These are phyloP conservation scores for Papilio polytes DNA, from an alignment of 1,140 invertebrate genomes.

Conservation along the genomic window DNA sequence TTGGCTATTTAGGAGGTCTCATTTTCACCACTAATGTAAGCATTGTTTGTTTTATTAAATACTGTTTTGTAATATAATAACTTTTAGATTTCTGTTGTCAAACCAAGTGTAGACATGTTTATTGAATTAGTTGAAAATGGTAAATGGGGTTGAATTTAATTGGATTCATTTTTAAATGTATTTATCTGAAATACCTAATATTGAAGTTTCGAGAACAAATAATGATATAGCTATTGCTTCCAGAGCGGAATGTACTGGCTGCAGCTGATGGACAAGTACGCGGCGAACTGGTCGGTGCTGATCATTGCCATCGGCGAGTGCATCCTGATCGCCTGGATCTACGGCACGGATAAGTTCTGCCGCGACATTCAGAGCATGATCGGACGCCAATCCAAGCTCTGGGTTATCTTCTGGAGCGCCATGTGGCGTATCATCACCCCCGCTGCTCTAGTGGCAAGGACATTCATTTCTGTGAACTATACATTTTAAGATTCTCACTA, in stretches of 20 bases:
- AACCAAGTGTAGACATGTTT: not conserved
- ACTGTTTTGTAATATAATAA: no score
- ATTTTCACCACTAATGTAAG: slow-evolving; percentile 91
- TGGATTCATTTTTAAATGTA: no score
- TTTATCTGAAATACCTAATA: no score
- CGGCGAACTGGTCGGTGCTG: slow-evolving; percentile 93
- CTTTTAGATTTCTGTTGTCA: no score
- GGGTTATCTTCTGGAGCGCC: slow-evolving; percentile 91
- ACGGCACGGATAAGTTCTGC: slow-evolving; percentile 92
- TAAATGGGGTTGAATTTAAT: not conserved
- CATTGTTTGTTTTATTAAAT: not conserved
- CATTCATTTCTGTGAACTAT: not conserved
- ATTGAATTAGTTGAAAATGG: not conserved
- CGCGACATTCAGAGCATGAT: slow-evolving; percentile 93
- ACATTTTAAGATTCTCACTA: not conserved
- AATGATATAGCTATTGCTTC: slow-evolving; percentile 45
- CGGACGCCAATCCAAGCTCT: slow-evolving; percentile 87
- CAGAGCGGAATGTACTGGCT: slow-evolving; percentile 93
- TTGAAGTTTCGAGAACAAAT: not conserved
- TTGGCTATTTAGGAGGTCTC: slow-evolving; percentile 90
- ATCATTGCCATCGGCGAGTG: slow-evolving; percentile 92
- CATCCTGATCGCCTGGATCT: slow-evolving; percentile 92
- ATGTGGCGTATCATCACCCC: slow-evolving; percentile 93
- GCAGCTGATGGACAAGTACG: slow-evolving; percentile 94
- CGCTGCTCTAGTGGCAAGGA: slow-evolving; percentile 86